These are phyloP conservation scores for Nomada flava DNA, from an alignment of 2,888 invertebrate species.

Conservation along the genomic window DNA sequence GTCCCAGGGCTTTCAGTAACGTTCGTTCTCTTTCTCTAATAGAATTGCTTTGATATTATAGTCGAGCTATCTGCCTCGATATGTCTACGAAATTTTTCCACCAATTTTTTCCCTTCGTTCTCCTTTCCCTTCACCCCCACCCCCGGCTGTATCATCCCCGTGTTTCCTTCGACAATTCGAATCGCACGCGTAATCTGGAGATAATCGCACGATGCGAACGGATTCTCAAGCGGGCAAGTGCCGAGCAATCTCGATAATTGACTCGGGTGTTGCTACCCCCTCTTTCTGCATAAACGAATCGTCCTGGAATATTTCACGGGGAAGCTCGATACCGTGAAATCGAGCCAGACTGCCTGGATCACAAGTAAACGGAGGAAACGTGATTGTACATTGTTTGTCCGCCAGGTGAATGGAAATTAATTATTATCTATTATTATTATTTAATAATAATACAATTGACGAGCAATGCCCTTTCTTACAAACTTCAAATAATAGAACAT, in stretches of 20 bases:
- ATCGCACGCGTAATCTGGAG: neutral
- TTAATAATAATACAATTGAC: too few relatives aligned
- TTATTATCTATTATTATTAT: too few relatives aligned
- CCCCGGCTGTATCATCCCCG: neutral
- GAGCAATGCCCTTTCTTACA: too few relatives aligned
- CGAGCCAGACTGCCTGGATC: too few relatives aligned
- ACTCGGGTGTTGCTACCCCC: neutral
- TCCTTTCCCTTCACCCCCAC: neutral
- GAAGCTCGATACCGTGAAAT: too few relatives aligned
- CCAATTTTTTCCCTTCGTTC: neutral
- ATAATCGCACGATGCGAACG: neutral
- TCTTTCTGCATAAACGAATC: slow-evolving; percentile 2
- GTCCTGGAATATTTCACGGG: neutral
- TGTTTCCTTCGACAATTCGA: neutral
- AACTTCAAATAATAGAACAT: too few relatives aligned
- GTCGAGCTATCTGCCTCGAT: too few relatives aligned
- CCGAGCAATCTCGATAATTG: slow-evolving; percentile 28
- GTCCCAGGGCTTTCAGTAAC: slow-evolving; percentile 7
- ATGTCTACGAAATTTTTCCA: slow-evolving; percentile 4
- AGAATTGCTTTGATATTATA: slow-evolving; percentile 26
- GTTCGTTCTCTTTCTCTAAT: slow-evolving; percentile 14
- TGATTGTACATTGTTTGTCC: neutral
- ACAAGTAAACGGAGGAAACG: neutral
- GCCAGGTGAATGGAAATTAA: too few relatives aligned
- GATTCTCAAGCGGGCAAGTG: neutral